Conservation (phyloP, 2,113 vertebrate species). For the Scomber japonicus region DNA sequence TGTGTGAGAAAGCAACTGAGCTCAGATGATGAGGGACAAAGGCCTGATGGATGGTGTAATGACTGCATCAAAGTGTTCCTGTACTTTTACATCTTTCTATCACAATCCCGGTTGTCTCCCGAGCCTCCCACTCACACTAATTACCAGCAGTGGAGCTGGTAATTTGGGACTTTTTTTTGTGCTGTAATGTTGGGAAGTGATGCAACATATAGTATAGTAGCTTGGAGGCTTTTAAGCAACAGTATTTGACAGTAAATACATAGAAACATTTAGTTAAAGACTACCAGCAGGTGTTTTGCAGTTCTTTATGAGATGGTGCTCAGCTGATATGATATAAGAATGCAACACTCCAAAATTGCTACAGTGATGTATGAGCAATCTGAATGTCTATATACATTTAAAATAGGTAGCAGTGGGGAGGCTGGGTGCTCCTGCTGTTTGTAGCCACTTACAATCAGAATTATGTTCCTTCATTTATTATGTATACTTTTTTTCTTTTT, state of each 20-base stretch:
- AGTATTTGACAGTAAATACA: not conserved
- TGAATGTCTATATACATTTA: slow-evolving; percentile 31
- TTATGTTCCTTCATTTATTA: slow-evolving; percentile 63
- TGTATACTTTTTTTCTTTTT: slow-evolving; percentile 46
- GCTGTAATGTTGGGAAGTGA: not conserved
- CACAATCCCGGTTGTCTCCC: slow-evolving; percentile 16
- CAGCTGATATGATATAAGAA: slow-evolving; percentile 32
- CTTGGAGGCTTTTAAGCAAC: not conserved
- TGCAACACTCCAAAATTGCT: slow-evolving; percentile 12
- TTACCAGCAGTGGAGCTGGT: not conserved
- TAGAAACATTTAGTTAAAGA: not conserved
- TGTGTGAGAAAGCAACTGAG: not conserved
- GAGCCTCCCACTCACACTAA: slow-evolving; percentile 8
- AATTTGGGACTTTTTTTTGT: slow-evolving; percentile 14
- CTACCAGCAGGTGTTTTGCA: slow-evolving; percentile 26
- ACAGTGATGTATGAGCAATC: slow-evolving; percentile 55
- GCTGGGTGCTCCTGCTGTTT: slow-evolving; percentile 20
- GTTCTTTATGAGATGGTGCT: slow-evolving; percentile 30
- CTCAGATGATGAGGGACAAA: slow-evolving; percentile 8
- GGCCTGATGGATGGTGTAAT: slow-evolving; percentile 15
- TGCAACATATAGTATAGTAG: not conserved
- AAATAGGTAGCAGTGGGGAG: slow-evolving; percentile 45
- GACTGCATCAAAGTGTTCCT: slow-evolving; percentile 10
- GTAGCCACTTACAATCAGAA: slow-evolving; percentile 31
- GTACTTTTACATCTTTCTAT: not conserved